phyloP scores from a whole-genome alignment of 2,888 invertebrate species.

The Pterobdella sp. region DNA sequence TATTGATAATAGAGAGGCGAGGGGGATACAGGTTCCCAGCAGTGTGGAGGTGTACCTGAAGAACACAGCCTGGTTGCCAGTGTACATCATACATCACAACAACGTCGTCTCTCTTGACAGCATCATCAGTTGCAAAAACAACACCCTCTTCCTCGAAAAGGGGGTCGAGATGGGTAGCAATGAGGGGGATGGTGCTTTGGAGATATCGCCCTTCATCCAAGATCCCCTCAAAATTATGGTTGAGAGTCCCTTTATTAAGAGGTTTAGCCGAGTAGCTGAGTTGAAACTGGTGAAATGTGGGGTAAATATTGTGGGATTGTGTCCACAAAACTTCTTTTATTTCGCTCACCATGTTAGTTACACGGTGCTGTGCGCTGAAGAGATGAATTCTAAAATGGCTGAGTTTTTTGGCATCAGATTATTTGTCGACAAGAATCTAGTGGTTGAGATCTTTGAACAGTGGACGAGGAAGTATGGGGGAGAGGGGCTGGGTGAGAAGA shows the following conservation, averaged over 20 bases:
- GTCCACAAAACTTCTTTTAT: background rate
- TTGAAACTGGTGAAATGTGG: background rate
- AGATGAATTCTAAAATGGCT: background rate
- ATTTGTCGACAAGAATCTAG: background rate
- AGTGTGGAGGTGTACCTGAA: background rate
- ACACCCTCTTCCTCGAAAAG: background rate
- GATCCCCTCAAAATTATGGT: background rate
- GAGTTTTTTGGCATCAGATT: slow-evolving; percentile 9
- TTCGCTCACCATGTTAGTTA: slow-evolving; percentile 13
- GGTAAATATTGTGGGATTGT: background rate
- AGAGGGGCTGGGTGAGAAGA: slow-evolving; percentile 41
- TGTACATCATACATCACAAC: background rate
- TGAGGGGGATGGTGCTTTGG: background rate
- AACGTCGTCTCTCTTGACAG: background rate
- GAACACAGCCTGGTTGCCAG: background rate
- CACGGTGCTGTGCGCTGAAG: background rate
- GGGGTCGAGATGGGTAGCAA: background rate
- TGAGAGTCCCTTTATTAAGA: background rate
- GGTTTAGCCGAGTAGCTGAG: background rate
- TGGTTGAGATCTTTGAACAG: background rate
- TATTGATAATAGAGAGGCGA: background rate
- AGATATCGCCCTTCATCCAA: background rate
- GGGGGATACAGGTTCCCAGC: background rate
- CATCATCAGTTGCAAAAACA: background rate
- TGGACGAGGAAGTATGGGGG: background rate